Evolutionary conservation across 2,888 invertebrate genomes (phyloP).

Genomic region (Drosophila yooni): DNA sequence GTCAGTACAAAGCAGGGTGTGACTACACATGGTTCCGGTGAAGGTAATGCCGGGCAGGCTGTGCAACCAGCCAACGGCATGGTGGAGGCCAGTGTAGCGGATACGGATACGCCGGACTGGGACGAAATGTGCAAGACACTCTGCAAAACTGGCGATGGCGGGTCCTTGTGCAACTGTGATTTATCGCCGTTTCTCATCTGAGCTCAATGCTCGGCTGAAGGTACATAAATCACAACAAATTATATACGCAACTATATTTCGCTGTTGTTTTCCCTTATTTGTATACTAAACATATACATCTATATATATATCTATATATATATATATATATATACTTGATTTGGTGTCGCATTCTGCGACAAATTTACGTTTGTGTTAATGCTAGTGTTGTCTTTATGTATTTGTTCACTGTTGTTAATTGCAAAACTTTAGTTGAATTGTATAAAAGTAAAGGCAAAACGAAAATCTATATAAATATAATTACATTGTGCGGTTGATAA

Average conservation of each 20-base stretch:
- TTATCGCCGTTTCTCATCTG: slow-evolving; percentile 87
- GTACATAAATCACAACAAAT: slow-evolving; percentile 65
- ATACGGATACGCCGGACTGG: slow-evolving; percentile 86
- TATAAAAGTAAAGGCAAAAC: slow-evolving; percentile 43
- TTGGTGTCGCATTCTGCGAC: slow-evolving; percentile 51
- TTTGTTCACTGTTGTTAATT: slow-evolving; percentile 55
- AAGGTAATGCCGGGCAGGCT: slow-evolving; percentile 4
- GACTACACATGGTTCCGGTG: slow-evolving; percentile 55
- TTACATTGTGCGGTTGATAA: slow-evolving; percentile 26
- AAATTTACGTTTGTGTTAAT: slow-evolving; percentile 64
- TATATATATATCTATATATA: slow-evolving; percentile 5
- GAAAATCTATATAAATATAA: slow-evolving; percentile 40
- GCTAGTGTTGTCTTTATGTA: slow-evolving; percentile 72
- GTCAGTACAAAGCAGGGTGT: slow-evolving; percentile 56
- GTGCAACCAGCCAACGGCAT: background rate
- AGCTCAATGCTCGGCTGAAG: slow-evolving; percentile 37
- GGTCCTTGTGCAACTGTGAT: slow-evolving; percentile 91
- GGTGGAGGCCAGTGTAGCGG: slow-evolving; percentile 5
- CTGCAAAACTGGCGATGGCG: slow-evolving; percentile 89
- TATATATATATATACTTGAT: slow-evolving; percentile 24
- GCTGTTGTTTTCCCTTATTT: slow-evolving; percentile 49
- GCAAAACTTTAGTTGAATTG: slow-evolving; percentile 67
- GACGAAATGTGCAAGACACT: slow-evolving; percentile 88
- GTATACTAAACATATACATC: slow-evolving; percentile 23
- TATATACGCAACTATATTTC: slow-evolving; percentile 57